Base-by-base conservation (phyloP, 2,888 invertebrate species). In the Syrista parreyssii region DNA sequence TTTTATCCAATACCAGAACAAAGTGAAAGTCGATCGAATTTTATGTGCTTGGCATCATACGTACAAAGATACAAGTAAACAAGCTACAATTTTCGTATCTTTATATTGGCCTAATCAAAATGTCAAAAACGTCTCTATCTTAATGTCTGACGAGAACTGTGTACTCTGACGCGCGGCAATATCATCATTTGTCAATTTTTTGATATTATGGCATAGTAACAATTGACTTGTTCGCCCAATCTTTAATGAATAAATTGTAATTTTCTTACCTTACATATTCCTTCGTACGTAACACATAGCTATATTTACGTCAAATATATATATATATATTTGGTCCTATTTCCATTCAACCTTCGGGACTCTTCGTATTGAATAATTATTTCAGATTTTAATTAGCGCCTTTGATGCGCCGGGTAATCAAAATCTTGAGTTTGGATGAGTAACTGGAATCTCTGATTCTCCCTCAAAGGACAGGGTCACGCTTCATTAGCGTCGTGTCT, bases 401-500 rank as follows among this genome's bases (percentile, higher is more conserved):
- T 78, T 76, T 76, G 78, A 75, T 75, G 79, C 32, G 40, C 73
- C 55, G 77, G 75, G 87, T 89, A 89, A 89, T 89, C 85, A 89
- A 85, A 89, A 86, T 87, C 85, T 87, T 86, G 83, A 82, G 82
- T 82, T 83, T 80, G 72, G 75, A 75, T 12, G 75, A 79, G 55
- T 55, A 75, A 74, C 74, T 36, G 71, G 71, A 11, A 32, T 71
- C 71, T 55, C 55, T 31, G 83, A 85, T 81, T 84, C 73, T 79
- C 79, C 83, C 81, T 82, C 86, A 86, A 88, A 89, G 87, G 86
- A 83, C 83, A 80, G 69, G 84, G 82, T 82, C 86, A 84, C 84
- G 84, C 81, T 83, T 89, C 85, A 89, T 88, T 88, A 86, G 82
- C 81, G 81, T 76, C 81, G 76, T 80, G 81, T 82, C 83, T 82